Evolutionary conservation across 2,797 vertebrate species (phyloP), one percentile per base, ranked within the genome.

Genomic region (Falco berigora): DNA sequence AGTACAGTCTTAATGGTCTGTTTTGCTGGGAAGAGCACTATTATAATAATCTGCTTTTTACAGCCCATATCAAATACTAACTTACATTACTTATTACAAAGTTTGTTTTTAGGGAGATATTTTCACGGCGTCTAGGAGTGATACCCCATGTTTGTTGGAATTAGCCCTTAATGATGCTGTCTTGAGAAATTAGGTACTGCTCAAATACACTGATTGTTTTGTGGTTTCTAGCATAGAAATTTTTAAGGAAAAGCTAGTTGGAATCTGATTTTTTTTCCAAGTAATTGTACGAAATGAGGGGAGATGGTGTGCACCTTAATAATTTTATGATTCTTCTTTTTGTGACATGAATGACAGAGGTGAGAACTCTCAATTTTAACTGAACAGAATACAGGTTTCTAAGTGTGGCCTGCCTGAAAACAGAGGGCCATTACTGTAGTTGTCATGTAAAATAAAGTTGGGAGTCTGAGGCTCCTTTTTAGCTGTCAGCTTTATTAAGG

Each of bases 401-500:
- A 95, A 88, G 94, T 50, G 44, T 95, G 96, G 72, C 92, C 95
- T 97, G 95, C 90, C 90, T 90, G 77, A 96, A 95, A 98, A 97
- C 96, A 98, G 97, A 98, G 91, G 90, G 95, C 98, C 97, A 96
- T 97, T 97, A 91, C 96, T 97, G 90, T 96, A 98, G 92, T 93
- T 98, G 98, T 98, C 98, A 98, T 98, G 97, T 98, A 98, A 98
- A 98, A 98, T 98, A 98, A 98, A 98, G 98, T 97, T 97, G 90
- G 90, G 97, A 96, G 94, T 97, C 97, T 94, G 97, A 98, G 97
- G 95, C 97, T 97, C 89, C 94, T 95, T 96, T 98, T 98, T 97
- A 97, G 97, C 98, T 98, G 98, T 98, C 98, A 98, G 96, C 97
- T 98, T 98, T 97, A 97, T 84, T 94, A 97, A 97, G 94, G 94